phyloP scores from a whole-genome alignment of 2,113 vertebrate species.

The Lichenostomus cassidix region DNA sequence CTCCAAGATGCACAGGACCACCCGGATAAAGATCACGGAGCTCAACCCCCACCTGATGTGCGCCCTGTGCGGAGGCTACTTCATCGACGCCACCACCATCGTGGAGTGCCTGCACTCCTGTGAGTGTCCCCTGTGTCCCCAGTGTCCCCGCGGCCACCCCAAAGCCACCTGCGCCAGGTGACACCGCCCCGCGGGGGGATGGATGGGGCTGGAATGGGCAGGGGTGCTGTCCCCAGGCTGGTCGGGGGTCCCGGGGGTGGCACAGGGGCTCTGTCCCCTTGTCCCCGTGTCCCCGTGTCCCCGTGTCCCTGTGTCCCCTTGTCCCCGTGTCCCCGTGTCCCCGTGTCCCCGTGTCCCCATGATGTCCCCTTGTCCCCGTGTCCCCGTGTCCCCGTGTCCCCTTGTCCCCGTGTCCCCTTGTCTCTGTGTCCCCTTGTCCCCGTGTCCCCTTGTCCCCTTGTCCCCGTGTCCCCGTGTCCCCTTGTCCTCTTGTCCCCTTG shows the following conservation, averaged over 20 bases:
- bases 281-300: background rate
- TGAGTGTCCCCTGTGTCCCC: constrained; percentile 69
- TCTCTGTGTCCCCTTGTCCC: too few relatives aligned
- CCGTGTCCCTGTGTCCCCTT: too few relatives aligned
- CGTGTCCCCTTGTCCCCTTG: too few relatives aligned
- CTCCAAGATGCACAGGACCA: constrained; percentile 78
- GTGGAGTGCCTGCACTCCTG: constrained; percentile 96
- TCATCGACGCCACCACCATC: constrained; percentile 93
- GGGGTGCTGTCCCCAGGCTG: background rate
- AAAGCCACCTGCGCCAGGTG: background rate
- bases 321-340: too few relatives aligned
- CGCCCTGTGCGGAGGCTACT: constrained; percentile 90
- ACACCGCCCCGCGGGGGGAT: too few relatives aligned
- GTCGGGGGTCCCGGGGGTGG: background rate
- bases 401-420: too few relatives aligned
- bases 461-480: too few relatives aligned
- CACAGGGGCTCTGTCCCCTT: background rate
- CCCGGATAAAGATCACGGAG: constrained; percentile 80
- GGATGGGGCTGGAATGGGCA: background rate
- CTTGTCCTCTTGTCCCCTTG: too few relatives aligned
- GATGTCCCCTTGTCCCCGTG: too few relatives aligned
- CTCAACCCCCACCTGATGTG: constrained; percentile 85
- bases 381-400: too few relatives aligned
- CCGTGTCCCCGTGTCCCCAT: too few relatives aligned
- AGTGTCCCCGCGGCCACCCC: accelerated